These are phyloP conservation scores for Paraescarpia echinospica DNA, from an alignment of 1,140 invertebrate species.

Conservation along the genomic window DNA sequence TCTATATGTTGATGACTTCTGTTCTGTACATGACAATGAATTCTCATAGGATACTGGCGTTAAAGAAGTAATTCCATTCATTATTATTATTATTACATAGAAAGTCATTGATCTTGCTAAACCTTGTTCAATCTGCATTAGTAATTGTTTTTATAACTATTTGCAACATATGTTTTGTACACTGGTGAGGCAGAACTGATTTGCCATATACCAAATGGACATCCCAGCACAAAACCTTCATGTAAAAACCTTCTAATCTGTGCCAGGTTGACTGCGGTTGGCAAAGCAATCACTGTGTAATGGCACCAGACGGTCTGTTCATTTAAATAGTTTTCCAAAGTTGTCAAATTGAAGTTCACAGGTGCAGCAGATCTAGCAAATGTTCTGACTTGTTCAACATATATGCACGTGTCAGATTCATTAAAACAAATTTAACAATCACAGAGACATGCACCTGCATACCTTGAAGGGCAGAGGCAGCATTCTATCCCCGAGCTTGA, in stretches of 20 bases:
- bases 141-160: neutral
- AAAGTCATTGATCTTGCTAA: neutral
- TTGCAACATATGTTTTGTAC: neutral
- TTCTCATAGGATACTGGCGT: no score
- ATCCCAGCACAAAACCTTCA: neutral
- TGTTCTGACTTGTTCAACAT: neutral
- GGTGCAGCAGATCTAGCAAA: neutral
- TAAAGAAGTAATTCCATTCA: no score
- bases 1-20: no score
- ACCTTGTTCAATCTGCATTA: no score
- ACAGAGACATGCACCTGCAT: neutral
- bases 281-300: neutral
- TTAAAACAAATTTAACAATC: neutral
- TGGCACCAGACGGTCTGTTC: neutral
- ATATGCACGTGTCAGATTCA: neutral
- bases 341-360: neutral
- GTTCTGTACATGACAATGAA: no score
- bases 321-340: neutral
- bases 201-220: neutral
- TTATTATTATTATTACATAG: neutral
- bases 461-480: neutral
- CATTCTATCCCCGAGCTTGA: no score
- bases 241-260: neutral
- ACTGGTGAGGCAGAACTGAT: neutral
- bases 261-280: neutral